Base-by-base conservation (phyloP, 2,113 vertebrate genomes). In the Chaetodon auriga region DNA sequence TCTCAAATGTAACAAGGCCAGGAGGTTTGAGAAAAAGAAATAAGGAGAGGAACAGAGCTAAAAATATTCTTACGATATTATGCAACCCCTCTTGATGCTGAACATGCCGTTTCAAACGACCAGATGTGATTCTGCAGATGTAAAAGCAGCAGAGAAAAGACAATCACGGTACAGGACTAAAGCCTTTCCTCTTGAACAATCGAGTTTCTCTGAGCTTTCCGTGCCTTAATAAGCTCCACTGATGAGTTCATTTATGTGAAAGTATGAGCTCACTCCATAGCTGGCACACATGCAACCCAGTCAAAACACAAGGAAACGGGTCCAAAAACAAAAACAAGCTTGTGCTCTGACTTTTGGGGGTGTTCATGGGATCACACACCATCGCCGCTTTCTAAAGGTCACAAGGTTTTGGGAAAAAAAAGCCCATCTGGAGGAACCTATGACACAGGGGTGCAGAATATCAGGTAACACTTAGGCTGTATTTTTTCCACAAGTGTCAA, bases 361-460 rank as follows among this genome's bases (percentile, higher is more conserved):
- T 45, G 69, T 87, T 85, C 64, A 60, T 68, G 55, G 82, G 90
- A 90, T 93, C 92, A 89, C 86, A 88, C 75, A 68, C 38, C 71
- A 19, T 7, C 7, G 73, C 86, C 4, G 71, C 75, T 88, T 65
- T 89, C 73, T 23, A 83, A 75, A 81, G 93, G 92, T 93, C 92
- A 92, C 73, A 53, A 84, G 85, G 90, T 85, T 91, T 81, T 58
- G 55, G 76, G 38, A 12, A n/a, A 45, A 60, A 78, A 85, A 78
- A 83, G 35, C 43, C 87, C 92, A 92, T 92, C 89, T 92, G 87
- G 90, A 91, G 87, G 85, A 92, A 88, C 85, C 90, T 87, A 72
- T 93, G 93, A 92, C 90, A 92, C 92, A 64, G 87, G 87, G 87
- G 89, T 85, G 87, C 85, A 87, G 68, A 90, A 90, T 94, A 94